Evolutionary conservation across 92 coral and sea anemone species (phyloP).

Genomic region (Porites cylindrica): DNA sequence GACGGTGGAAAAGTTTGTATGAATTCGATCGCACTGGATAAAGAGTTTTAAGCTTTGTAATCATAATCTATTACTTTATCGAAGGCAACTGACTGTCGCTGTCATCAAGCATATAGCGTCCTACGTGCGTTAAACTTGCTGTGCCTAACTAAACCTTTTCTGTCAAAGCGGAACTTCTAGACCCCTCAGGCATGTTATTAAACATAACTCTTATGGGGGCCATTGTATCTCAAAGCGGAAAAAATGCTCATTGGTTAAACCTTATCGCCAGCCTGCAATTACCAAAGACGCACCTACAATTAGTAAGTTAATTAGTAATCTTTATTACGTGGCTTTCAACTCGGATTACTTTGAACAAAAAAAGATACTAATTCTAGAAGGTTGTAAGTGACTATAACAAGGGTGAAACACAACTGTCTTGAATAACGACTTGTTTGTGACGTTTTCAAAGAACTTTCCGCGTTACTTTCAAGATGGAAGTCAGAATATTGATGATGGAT

Average conservation of each 20-base stretch:
- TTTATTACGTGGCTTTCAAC: neutral
- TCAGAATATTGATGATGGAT: neutral
- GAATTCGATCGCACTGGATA: no score
- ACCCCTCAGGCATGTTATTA: neutral
- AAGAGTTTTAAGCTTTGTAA: no score
- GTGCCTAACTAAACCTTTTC: neutral
- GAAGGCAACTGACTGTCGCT: neutral
- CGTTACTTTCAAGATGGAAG: neutral
- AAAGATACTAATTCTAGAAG: neutral
- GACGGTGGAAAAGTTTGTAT: no score
- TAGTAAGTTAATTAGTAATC: no score
- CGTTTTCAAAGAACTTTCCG: neutral
- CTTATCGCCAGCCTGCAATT: neutral
- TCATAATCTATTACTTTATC: neutral
- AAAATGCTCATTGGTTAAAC: neutral
- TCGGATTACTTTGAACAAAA: neutral
- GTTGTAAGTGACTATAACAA: neutral
- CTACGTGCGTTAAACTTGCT: neutral
- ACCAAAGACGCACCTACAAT: no score
- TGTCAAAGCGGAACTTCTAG: neutral
- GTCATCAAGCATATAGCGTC: neutral
- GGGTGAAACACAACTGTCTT: neutral
- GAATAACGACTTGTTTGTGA: neutral
- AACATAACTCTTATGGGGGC: neutral
- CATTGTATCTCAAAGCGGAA: constrained; percentile 17